phyloP scores from a whole-genome alignment of 2,113 vertebrate genomes.

The Menura novaehollandiae region DNA sequence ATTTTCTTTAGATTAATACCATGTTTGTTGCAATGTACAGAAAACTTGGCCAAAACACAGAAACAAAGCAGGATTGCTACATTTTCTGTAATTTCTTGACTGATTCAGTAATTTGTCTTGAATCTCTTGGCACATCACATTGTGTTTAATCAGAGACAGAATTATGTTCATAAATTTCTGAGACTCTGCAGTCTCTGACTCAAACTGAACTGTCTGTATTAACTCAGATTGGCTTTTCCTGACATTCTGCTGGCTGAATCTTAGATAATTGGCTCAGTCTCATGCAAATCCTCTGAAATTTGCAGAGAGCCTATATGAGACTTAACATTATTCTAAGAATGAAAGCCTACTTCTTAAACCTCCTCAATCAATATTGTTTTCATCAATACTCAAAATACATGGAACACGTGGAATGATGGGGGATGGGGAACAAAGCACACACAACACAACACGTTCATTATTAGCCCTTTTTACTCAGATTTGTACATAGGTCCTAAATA shows the following conservation, averaged over 20 bases:
- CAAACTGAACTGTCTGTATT: not conserved
- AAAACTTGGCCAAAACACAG: not conserved
- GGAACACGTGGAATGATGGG: not conserved
- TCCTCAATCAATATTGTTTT: not conserved
- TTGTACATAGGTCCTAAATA: not conserved
- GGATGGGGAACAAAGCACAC: too few species aligned
- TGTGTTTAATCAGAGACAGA: not conserved
- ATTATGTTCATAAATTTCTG: not conserved
- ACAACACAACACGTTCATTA: not conserved
- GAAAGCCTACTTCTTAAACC: not conserved
- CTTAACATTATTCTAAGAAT: not conserved
- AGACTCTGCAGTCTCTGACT: not conserved
- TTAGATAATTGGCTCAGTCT: conserved; percentile 5
- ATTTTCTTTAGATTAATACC: not conserved
- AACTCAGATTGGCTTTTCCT: not conserved
- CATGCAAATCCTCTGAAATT: conserved; percentile 27
- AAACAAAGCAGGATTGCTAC: not conserved
- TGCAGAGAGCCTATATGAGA: not conserved
- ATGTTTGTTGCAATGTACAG: not conserved
- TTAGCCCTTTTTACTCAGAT: not conserved
- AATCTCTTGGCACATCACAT: not conserved
- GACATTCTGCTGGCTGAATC: not conserved
- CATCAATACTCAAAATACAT: not conserved
- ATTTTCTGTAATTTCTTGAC: not conserved
- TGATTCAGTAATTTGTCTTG: not conserved